A percentile compares a stretch with the other conserved stretches of the same genome.
These are phyloP conservation scores for Sarcophaga peregrina DNA, from an alignment of 1,140 invertebrate species.

Conservation along the genomic window DNA sequence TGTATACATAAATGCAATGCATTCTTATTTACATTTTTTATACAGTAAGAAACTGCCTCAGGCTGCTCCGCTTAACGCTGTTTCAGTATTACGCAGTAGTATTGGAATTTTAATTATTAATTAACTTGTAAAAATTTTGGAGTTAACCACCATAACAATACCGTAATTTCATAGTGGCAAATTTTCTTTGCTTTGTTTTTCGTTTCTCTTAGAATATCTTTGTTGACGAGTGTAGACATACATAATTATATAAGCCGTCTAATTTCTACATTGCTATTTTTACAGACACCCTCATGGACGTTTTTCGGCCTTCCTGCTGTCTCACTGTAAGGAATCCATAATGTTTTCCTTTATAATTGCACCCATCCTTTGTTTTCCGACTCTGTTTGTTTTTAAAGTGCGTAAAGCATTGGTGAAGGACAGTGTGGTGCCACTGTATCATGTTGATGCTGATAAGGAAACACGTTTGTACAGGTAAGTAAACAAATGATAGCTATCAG, in stretches of 20 bases:
- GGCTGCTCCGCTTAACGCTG: too few species aligned
- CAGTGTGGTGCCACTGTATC: slow-evolving; percentile 70
- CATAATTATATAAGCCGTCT: neutral
- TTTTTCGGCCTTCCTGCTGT: slow-evolving; percentile 61
- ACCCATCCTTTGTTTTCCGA: slow-evolving; percentile 82
- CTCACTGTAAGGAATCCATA: slow-evolving; percentile 78
- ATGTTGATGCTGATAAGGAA: slow-evolving; percentile 74
- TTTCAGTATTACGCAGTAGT: too few species aligned
- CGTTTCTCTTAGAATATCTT: slow-evolving; percentile 28
- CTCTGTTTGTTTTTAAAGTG: slow-evolving; percentile 77
- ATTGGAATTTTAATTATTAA: too few species aligned
- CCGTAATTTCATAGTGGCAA: too few species aligned
- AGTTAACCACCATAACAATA: neutral
- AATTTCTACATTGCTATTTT: slow-evolving; percentile 63
- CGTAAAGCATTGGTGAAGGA: slow-evolving; percentile 62
- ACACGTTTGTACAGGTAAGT: slow-evolving; percentile 70
- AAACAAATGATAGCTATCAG: neutral
- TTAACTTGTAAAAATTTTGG: neutral
- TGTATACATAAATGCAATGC: neutral
- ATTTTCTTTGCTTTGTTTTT: neutral
- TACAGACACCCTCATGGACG: slow-evolving; percentile 72
- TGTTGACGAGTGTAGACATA: neutral
- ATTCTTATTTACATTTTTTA: neutral
- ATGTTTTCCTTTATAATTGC: slow-evolving; percentile 78
- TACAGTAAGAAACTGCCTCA: too few species aligned